These are phyloP conservation scores for Phataginus tetradactyla DNA, from an alignment of 2,797 vertebrate genomes.

Conservation along the genomic window DNA sequence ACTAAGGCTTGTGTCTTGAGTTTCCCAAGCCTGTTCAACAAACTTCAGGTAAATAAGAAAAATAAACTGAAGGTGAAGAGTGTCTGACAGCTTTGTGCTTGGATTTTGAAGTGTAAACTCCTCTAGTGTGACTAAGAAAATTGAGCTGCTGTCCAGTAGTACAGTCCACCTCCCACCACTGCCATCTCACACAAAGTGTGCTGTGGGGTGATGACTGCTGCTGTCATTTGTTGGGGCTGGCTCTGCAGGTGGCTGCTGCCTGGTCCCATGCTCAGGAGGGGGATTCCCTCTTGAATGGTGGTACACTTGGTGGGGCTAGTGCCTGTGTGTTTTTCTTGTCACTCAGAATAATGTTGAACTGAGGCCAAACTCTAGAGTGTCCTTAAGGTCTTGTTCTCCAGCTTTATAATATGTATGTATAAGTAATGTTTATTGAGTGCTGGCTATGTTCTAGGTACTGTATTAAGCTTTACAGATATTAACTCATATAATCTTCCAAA, in stretches of 20 bases:
- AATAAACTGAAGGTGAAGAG: constrained; percentile 12
- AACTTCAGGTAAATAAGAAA: constrained; percentile 24
- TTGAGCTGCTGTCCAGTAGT: background rate
- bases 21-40: constrained; percentile 37
- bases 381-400: background rate
- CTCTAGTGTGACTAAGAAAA: constrained; percentile 14
- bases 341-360: constrained; percentile 30
- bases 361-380: constrained; percentile 8
- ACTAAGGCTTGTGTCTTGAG: constrained; percentile 31
- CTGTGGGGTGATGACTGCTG: background rate
- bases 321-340: background rate
- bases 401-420: background rate
- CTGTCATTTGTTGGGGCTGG: background rate
- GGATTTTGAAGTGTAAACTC: constrained; percentile 13
- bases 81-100: background rate
- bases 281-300: background rate
- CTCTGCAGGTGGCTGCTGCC: background rate
- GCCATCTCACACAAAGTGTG: background rate
- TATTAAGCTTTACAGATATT: constrained; percentile 13
- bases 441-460: background rate
- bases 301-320: background rate
- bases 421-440: constrained; percentile 31
- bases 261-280: background rate
- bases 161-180: background rate
- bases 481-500: constrained; percentile 21